Conservation (phyloP, 1,140 invertebrate species). For the Dendrolimus kikuchii region DNA sequence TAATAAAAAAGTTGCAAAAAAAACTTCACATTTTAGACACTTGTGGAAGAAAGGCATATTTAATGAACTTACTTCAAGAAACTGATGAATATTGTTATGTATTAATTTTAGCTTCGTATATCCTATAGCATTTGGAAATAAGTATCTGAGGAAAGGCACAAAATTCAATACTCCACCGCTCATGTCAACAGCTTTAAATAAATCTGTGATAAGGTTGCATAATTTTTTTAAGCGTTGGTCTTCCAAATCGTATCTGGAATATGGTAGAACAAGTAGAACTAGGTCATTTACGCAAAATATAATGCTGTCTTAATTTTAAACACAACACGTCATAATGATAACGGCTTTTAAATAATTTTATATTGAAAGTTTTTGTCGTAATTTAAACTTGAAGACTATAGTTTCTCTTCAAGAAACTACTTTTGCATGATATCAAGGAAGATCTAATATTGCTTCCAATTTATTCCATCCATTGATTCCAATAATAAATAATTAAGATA, state of each 20-base stretch:
- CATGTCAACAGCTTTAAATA: conserved; percentile 76
- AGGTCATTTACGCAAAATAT: background rate
- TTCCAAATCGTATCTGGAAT: conserved; percentile 70
- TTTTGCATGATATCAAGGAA: too few relatives aligned
- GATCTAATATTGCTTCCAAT: too few relatives aligned
- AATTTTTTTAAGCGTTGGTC: conserved; percentile 71
- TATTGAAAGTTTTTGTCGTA: too few relatives aligned
- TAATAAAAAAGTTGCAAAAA: too few relatives aligned
- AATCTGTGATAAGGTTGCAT: conserved; percentile 71
- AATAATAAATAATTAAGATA: too few relatives aligned
- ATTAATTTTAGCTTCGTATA: conserved; percentile 70
- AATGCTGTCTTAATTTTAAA: background rate
- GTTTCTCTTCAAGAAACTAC: too few relatives aligned
- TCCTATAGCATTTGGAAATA: conserved; percentile 74
- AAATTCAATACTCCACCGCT: conserved; percentile 79
- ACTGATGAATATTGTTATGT: conserved; percentile 58
- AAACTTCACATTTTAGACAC: too few relatives aligned
- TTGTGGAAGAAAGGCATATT: background rate
- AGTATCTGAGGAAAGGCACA: conserved; percentile 76
- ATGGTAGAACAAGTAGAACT: background rate
- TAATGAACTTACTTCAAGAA: conserved; percentile 44
- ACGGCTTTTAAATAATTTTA: too few relatives aligned
- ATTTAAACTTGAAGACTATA: too few relatives aligned
- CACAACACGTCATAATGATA: conserved; percentile 1
- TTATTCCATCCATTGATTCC: too few relatives aligned